Percentiles rank a stretch among this genome's conserved stretches.
phyloP scores from a whole-genome alignment of 2,888 invertebrate species.

The Lapara coniferarum region DNA sequence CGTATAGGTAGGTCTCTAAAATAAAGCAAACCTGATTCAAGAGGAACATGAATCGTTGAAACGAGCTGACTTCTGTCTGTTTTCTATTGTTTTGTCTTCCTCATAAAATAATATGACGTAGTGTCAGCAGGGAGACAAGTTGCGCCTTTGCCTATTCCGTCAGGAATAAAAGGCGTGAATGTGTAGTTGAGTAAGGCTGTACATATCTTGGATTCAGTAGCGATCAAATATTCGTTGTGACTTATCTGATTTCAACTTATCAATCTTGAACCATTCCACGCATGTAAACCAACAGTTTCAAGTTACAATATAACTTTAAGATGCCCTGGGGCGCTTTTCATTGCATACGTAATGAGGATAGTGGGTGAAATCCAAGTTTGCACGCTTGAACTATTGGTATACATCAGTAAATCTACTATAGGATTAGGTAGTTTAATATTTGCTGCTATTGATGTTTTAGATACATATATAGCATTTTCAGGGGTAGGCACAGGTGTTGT shows the following conservation, averaged over 20 bases:
- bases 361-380: slow-evolving; percentile 36
- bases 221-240: neutral
- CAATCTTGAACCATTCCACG: neutral
- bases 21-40: too few relatives aligned
- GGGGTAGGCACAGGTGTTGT: too few relatives aligned
- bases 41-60: too few relatives aligned
- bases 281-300: neutral
- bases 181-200: too few relatives aligned
- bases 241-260: neutral
- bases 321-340: slow-evolving; percentile 33
- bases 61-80: neutral
- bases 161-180: too few relatives aligned
- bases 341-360: slow-evolving; percentile 41
- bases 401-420: neutral
- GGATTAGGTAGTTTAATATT: slow-evolving; percentile 6
- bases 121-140: too few relatives aligned
- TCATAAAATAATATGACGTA: too few relatives aligned
- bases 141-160: too few relatives aligned
- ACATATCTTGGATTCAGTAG: too few relatives aligned
- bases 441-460: neutral
- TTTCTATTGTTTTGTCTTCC: too few relatives aligned
- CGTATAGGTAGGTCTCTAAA: too few relatives aligned
- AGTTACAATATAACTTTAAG: slow-evolving; percentile 9
- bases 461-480: too few relatives aligned
- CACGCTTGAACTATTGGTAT: slow-evolving; percentile 17